Evolutionary conservation across 2,888 invertebrate species (phyloP), one percentile per base, ranked within the genome.

Genomic region (Antheraea assamensis): DNA sequence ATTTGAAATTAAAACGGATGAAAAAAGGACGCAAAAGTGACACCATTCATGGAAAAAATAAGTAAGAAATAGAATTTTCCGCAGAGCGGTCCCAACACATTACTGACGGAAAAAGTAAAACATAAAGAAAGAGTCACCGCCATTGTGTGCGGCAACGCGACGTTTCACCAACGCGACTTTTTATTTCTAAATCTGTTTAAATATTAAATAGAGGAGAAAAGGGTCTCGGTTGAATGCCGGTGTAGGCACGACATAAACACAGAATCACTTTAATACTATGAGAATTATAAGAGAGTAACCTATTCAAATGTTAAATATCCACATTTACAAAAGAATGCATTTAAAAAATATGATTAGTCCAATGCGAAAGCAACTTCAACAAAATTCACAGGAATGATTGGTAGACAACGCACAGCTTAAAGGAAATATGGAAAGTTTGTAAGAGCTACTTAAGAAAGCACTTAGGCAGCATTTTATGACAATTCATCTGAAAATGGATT

Each of bases 161-260:
- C 58, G 70, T 58, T 70, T 55, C 71, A 66, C 72, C 72, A 70
- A 70, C 70, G 72, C 72, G 70, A 30, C 74, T 74, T 78, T 79
- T 78, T 78, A 78, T 76, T n/a, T 80, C 73, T 77, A 78, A 78
- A 78, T 76, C 78, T 76, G 76, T 77, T 80, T 71, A 76, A 74
- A 77, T 75, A 76, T 78, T 75, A 74, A 79, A 78, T 77, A 77
- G 71, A 71, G 70, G 31, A 73, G 52, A 61, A 73, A 73, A 73
- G 49, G 71, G 70, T 52, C 66, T 19, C 55, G 35, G 31, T 21
- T 52, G 72, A 31, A 31, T 66, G 52, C 49, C 30, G 24, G n/a
- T n/a, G 13, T 10, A 58, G 24, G 58, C 3, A 64, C 61, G 27
- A 64, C 21, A 64, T 64, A 64, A 64, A 64, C 61, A 61, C 24